These are phyloP conservation scores for Lutraria rhynchaena DNA, from an alignment of 1,140 invertebrate genomes.

Conservation along the genomic window DNA sequence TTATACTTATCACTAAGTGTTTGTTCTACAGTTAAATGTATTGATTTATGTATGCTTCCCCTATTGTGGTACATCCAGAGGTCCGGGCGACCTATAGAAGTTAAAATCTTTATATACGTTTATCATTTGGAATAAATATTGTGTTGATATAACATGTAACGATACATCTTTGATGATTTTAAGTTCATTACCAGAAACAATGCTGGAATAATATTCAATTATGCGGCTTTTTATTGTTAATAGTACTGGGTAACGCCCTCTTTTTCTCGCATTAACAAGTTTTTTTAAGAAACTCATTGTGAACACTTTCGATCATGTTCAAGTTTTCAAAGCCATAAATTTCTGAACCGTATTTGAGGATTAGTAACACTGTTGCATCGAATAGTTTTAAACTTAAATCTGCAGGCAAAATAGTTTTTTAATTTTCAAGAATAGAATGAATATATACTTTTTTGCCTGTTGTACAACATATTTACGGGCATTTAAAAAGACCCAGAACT, in stretches of 20 bases:
- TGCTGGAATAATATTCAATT: neutral
- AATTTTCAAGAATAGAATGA: neutral
- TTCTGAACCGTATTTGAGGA: constrained; percentile 2
- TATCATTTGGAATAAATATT: neutral
- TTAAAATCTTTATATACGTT: neutral
- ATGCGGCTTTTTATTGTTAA: neutral
- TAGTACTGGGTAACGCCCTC: neutral
- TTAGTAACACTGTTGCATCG: neutral
- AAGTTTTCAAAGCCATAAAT: neutral
- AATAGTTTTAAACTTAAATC: constrained; percentile 13
- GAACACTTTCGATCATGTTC: neutral
- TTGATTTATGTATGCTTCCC: too few relatives aligned
- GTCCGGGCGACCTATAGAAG: neutral
- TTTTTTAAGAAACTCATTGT: constrained; percentile 7
- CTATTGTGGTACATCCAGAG: constrained; percentile 2
- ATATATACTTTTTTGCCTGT: constrained; percentile 1
- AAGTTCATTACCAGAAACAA: neutral
- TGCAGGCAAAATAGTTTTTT: constrained; percentile 1
- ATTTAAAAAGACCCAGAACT: constrained; percentile 4
- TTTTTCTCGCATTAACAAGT: neutral
- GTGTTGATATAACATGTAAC: neutral
- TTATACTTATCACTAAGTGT: constrained; percentile 3
- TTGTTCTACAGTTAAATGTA: neutral
- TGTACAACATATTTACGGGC: neutral
- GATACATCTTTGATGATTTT: neutral